phyloP scores from a whole-genome alignment of 2,113 vertebrate genomes.

The Catharus minimus region DNA sequence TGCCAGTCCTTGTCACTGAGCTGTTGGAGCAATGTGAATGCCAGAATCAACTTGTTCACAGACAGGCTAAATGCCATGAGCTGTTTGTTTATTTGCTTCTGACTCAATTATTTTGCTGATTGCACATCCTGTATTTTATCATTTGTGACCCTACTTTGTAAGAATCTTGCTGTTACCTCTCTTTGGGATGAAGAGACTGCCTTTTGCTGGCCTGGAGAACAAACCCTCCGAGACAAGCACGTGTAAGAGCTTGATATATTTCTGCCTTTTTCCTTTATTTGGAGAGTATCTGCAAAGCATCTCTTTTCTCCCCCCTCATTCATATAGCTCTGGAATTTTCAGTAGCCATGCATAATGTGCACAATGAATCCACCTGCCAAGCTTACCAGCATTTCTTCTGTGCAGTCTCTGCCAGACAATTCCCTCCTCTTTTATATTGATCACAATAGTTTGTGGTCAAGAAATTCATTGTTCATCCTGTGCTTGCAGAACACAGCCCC shows the following conservation, averaged over 20 bases:
- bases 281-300: not conserved
- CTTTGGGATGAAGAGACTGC: not conserved
- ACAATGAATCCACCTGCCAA: not conserved
- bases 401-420: not conserved
- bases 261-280: not conserved
- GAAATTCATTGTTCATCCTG: not conserved
- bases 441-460: not conserved
- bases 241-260: not conserved
- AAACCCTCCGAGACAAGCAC: rapidly evolving
- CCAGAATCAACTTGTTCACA: not conserved
- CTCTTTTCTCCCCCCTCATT: rapidly evolving
- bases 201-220: not conserved
- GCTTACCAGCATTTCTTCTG: not conserved
- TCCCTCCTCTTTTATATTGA: not conserved
- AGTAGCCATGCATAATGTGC: not conserved
- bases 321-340: not conserved
- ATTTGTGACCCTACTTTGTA: not conserved
- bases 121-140: not conserved
- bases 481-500: not conserved
- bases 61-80: not conserved
- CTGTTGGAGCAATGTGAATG: not conserved
- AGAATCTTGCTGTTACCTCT: too few species aligned
- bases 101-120: not conserved
- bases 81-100: not conserved
- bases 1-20: not conserved